Base-by-base conservation (phyloP, 2,888 invertebrate genomes). In the Dioctria rufipes region DNA sequence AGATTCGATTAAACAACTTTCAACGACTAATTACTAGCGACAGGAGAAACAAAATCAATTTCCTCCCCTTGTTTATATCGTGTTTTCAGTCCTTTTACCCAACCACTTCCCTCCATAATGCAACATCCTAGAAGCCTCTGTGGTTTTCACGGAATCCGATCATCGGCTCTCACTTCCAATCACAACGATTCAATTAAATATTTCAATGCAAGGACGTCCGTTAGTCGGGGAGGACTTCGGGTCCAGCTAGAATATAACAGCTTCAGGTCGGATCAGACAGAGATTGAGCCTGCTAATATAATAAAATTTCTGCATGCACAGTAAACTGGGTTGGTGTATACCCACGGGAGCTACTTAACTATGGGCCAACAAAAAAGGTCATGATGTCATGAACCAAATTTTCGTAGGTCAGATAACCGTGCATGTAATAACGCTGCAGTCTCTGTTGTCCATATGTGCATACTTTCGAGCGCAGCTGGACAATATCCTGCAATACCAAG, bases 121-220 rank as follows among this genome's bases (percentile, higher is more conserved):
- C 46, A 67, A 39, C 67, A 13, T 5, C n/a, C 67, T n/a, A 67
- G 67, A 43, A 13, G 6, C 6, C 49, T 13, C 4, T 67, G 11
- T 46, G 67, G 25, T 67, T 67, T 46, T 13, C 49, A 67, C 49
- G n/a, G 42, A 46, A 67, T 67, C 25, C 46, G 46, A 67, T 67
- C 42, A 67, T 40, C 4, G 46, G 25, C 46, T 42, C 67, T 37
- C 8, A 67, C 4, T 67, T 46, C 46, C 67, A 67, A 67, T 67
- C 67, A 66, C 40, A 37, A 46, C 46, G 43, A 13, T 67, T 67
- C 13, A 67, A 67, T 40, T 66, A 66, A 66, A 66, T 66, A 66
- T 66, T 66, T n/a, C 67, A 46, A 40, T 67, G 42, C 40, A 43
- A 37, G 65, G 37, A n/a, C 66, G 5, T 67, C 5, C 46, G 43